Conservation (phyloP, 2,113 vertebrate species). For the Oreochromis niloticus region DNA sequence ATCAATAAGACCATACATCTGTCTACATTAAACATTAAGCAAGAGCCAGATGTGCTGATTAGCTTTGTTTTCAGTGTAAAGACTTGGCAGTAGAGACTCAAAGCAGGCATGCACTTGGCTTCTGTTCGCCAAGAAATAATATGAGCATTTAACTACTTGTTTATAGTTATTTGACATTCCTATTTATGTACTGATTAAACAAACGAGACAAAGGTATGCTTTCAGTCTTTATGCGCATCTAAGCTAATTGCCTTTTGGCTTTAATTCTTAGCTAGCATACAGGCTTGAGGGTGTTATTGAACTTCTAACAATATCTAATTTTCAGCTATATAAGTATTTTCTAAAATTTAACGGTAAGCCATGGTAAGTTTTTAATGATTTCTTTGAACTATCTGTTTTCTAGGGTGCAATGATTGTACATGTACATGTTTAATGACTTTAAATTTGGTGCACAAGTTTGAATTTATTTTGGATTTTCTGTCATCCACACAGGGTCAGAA, state of each 20-base stretch:
- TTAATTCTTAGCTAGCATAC: background rate
- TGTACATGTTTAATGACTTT: background rate
- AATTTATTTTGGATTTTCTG: background rate
- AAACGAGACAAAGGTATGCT: background rate
- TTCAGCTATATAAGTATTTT: background rate
- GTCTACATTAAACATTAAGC: background rate
- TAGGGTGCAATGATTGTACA: background rate
- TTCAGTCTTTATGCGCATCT: background rate
- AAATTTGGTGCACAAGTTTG: background rate
- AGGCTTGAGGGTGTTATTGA: background rate
- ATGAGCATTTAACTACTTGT: background rate
- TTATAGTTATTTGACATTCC: background rate
- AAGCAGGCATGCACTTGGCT: background rate
- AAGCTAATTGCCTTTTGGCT: background rate
- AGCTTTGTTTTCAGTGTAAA: background rate
- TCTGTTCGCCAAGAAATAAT: background rate
- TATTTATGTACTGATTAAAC: background rate
- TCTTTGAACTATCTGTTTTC: background rate
- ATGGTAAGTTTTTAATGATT: background rate
- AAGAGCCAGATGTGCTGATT: background rate
- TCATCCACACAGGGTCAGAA: background rate
- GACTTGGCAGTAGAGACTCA: background rate
- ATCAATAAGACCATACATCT: background rate
- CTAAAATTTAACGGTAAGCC: background rate
- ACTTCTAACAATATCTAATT: background rate